Evolutionary conservation across 2,888 invertebrate species (phyloP).

Genomic region (Pseudococcus longispinus): DNA sequence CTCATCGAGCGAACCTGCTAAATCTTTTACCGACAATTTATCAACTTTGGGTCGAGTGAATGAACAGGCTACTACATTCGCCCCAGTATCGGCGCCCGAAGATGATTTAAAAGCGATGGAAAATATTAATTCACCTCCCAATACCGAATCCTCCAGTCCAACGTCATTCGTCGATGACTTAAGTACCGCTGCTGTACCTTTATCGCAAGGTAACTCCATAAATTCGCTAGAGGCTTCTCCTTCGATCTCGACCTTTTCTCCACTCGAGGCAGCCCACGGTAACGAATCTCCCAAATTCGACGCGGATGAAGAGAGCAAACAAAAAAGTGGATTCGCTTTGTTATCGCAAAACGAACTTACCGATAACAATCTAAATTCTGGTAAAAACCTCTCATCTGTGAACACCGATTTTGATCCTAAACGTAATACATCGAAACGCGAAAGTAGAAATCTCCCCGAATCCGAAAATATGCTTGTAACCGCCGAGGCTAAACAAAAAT

Average conservation of each 20-base stretch:
- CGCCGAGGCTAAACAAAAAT: background rate
- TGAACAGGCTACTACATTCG: background rate
- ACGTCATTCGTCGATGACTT: background rate
- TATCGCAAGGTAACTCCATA: background rate
- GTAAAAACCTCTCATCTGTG: background rate
- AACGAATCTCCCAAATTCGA: background rate
- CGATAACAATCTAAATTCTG: background rate
- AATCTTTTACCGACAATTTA: background rate
- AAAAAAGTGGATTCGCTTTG: background rate
- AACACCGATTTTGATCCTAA: background rate
- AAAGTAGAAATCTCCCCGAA: background rate
- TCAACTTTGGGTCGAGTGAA: background rate
- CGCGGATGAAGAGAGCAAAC: background rate
- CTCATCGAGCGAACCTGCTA: background rate
- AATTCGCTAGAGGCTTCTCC: background rate
- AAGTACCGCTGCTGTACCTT: background rate
- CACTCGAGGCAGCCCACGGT: background rate
- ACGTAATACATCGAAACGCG: background rate
- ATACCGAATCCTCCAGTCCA: background rate
- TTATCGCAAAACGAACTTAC: background rate
- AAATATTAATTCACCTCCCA: background rate
- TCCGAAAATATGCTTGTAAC: background rate
- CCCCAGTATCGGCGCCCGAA: background rate
- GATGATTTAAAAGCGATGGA: constrained; percentile 35
- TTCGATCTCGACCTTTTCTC: background rate